Base-by-base conservation (phyloP, 1,140 invertebrate genomes). In the Drosophila gunungcola region DNA sequence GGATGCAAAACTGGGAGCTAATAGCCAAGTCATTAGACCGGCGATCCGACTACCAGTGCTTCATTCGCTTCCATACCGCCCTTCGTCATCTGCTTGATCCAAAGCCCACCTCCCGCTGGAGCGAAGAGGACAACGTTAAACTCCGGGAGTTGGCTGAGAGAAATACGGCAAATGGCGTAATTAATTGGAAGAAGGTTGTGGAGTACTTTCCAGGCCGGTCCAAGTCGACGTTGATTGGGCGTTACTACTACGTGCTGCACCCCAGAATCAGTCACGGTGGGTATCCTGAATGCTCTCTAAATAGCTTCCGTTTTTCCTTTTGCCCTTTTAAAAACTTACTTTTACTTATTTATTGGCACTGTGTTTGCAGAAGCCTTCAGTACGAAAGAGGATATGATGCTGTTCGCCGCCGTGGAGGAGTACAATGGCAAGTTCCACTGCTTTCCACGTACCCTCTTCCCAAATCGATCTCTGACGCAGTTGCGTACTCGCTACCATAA, bases 41-140 rank as follows among this genome's bases (percentile, higher is more conserved):
- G 3, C 93, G 96, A 36, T 94, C 94, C 13, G 94, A 93, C 7
- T 96, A 95, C 81, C 95, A 95, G 73, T 95, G 94, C 78, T 95
- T 95, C 86, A 93, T 95, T 3, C 94, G 95, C 73, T 95, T 93
- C 78, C 93, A 94, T 21, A 94, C 93, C 2, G 93, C 93, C 91
- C 93, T 83, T 39, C 80, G 63, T 45, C 55, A 45, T 41, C 75
- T 82, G 60, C 21, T 92, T 91, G 64, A 91, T 76, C 65, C 82
- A 89, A 63, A 86, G 73, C 63, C 78, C 90, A n/a, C 11, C 9
- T 68, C 64, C 1, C 81, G 38, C 56, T 96, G 95, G 95, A 92
- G 93, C n/a, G 79, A 91, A 34, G 91, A 93, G 67, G 95, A 96
- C 82, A 94, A 96, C 73, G 86, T 93, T 42, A 93, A 92, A 53